Conservation (phyloP, 1,140 invertebrate genomes). For the Aporrectodea caliginosa region DNA sequence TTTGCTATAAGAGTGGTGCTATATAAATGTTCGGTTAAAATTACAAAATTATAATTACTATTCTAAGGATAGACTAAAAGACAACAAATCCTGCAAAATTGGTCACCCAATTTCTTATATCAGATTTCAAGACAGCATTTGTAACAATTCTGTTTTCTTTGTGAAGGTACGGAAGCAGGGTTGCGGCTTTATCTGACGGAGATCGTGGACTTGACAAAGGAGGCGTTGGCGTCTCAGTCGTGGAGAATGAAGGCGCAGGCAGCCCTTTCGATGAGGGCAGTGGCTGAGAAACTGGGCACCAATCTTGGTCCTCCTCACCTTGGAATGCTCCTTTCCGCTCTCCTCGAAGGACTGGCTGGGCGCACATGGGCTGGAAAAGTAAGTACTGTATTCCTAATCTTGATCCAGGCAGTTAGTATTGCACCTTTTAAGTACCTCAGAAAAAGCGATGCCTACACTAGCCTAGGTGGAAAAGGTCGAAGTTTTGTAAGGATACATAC, state of each 20-base stretch:
- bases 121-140: too few species aligned
- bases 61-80: too few species aligned
- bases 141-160: too few species aligned
- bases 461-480: too few species aligned
- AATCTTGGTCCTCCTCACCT: conserved; percentile 66
- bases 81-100: too few species aligned
- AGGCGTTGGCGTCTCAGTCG: conserved; percentile 70
- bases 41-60: neutral
- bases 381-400: too few species aligned
- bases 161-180: conserved; percentile 73
- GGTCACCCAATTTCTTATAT: too few species aligned
- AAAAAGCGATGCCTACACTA: too few species aligned
- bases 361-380: conserved; percentile 82
- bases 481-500: too few species aligned
- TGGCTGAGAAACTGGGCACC: conserved; percentile 70
- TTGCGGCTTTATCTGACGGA: conserved; percentile 71
- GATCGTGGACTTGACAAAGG: conserved; percentile 68
- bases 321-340: conserved; percentile 64
- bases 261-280: conserved; percentile 72
- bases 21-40: neutral
- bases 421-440: too few species aligned
- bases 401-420: too few species aligned
- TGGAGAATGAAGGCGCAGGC: conserved; percentile 84
- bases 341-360: conserved; percentile 71
- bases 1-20: too few species aligned